Base-by-base conservation (phyloP, 2,888 invertebrate genomes). In the Biston stratarius region DNA sequence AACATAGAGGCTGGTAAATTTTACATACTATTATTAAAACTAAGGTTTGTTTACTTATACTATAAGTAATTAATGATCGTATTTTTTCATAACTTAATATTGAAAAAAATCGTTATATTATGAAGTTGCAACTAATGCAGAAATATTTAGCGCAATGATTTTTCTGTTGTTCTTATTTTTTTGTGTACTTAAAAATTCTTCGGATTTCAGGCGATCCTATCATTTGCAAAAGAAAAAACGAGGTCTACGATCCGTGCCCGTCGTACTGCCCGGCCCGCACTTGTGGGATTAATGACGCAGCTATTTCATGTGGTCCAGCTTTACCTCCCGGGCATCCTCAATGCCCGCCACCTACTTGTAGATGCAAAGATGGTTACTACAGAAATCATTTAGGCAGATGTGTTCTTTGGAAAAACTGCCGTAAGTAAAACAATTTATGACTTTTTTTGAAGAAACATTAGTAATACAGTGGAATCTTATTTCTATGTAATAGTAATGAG, bases 231-330 rank as follows among this genome's bases (percentile, higher is more conserved):
- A 67, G 70, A 11, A 52, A 14, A 9, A 77, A 83, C 24, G 81
- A 84, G 70, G 64, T 80, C 0, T 82, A 71, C 44, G 79, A 80
- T n/a, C n/a, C 11, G 0, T 83, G 83, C 58, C 75, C 75, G 0
- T 36, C 65, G 0, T 65, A 61, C 0, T 83, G 82, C 36, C 79
- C 80, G 0, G 71, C 71, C 0, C 72, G 72, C 11, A 71, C 74
- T n/a, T 84, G 84, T 10, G 78, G 75, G 0, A 67, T 77, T 14
- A 62, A 78, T 36, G 75, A 61, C 34, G 61, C 72, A 0, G 33
- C 74, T 0, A 61, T 77, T 11, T 61, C 62, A 5, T 84, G 83
- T 47, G 60, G 69, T 6, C 55, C 64, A 5, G 2, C 72, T 6
- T 68, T 74, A 3, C 15, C 56, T 24, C 64, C 60, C 34, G 79